Percentiles rank a stretch among this genome's conserved stretches.
phyloP scores from a whole-genome alignment of 2,888 invertebrate genomes.

The Octodonta nipae region DNA sequence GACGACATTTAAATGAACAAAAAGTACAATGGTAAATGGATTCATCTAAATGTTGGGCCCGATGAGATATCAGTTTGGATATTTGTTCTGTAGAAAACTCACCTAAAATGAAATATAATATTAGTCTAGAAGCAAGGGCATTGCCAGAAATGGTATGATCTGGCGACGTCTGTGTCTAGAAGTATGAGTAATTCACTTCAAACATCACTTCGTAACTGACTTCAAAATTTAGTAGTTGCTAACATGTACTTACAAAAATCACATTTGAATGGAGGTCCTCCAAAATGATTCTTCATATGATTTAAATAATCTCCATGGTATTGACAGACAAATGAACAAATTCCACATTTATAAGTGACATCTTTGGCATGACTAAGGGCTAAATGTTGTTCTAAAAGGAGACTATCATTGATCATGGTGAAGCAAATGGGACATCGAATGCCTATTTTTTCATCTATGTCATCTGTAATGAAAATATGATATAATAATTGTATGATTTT shows the following conservation, averaged over 20 bases:
- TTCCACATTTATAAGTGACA: slow-evolving; percentile 45
- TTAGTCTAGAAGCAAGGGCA: neutral
- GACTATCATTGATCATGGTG: slow-evolving; percentile 38
- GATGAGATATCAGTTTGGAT: slow-evolving; percentile 45
- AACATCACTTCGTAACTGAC: too few relatives aligned
- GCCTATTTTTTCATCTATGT: slow-evolving; percentile 29
- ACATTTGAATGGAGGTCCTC: slow-evolving; percentile 51
- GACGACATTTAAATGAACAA: slow-evolving; percentile 45
- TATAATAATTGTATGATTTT: too few relatives aligned
- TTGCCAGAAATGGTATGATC: neutral
- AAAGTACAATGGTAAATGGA: slow-evolving; percentile 38
- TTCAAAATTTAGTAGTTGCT: too few relatives aligned
- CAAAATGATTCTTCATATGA: slow-evolving; percentile 47
- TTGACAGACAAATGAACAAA: slow-evolving; percentile 49
- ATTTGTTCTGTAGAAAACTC: slow-evolving; percentile 35
- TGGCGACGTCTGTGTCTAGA: too few relatives aligned
- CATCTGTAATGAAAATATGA: slow-evolving; percentile 18
- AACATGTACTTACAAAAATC: slow-evolving; percentile 43
- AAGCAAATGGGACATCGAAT: slow-evolving; percentile 42
- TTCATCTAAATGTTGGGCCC: slow-evolving; percentile 42
- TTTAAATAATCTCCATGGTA: slow-evolving; percentile 48
- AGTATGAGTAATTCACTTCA: too few relatives aligned
- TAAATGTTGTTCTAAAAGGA: slow-evolving; percentile 41
- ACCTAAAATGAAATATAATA: slow-evolving; percentile 22
- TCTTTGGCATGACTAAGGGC: slow-evolving; percentile 43